Evolutionary conservation across 2,113 vertebrate genomes (phyloP), one percentile per base, ranked within the genome.

Genomic region (Fulica atra): DNA sequence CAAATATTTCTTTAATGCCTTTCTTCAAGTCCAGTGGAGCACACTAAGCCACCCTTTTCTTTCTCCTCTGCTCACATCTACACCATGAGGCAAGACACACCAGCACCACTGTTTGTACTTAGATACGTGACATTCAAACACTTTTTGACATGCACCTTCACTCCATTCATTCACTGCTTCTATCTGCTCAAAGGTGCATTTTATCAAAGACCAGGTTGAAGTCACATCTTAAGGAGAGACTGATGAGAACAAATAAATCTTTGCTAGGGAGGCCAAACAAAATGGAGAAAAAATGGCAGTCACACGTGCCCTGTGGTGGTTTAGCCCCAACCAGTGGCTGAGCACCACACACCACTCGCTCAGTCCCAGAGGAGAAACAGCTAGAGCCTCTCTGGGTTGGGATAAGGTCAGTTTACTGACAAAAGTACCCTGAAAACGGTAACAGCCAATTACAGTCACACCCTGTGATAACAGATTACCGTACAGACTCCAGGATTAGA

Each of bases 291-390:
- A 73, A 63, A 63, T 2, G 9, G 11, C 13, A n/a, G 17, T 46
- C 0, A 0, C 60, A 40, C 11, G 5, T 1, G 9, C 6, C 13
- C 57, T 48, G 44, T 19, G 44, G 17, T 46, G 44, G 44, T 46
- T 46, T 46, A 46, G 44, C 44, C 44, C 44, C 17, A 46, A 46
- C 17, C 44, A 46, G 44, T 9, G 8, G 44, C 44, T 46, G 44
- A 46, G 44, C 44, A 46, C 44, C 44, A 46, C 44, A 46, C 44
- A 46, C 44, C 17, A 46, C 44, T 18, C 17, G 17, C 16, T 44
- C 42, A 44, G 44, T 18, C 44, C 17, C 44, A 46, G 17, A 46
- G 17, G 44, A 46, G 44, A 46, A 46, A 46, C 44, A 46, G 44
- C 44, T 4, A 46, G 16, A 46, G 44, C 44, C 44, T 46, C 44